A percentile compares a stretch with the other conserved stretches of the same genome.
Evolutionary conservation across 2,113 vertebrate genomes (phyloP).

Genomic region (Amblyopsis rosae): DNA sequence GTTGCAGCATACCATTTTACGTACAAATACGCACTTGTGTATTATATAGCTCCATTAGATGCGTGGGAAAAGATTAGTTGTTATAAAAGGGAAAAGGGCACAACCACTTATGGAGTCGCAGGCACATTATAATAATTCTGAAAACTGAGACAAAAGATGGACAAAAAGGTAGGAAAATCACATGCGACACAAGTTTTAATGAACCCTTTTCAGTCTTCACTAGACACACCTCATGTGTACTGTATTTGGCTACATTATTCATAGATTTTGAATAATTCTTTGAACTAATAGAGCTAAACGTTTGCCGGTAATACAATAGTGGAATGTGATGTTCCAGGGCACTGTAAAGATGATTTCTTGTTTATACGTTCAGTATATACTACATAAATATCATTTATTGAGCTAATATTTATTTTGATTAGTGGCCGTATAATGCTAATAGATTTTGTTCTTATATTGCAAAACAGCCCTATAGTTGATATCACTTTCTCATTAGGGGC

Average conservation of each 20-base stretch:
- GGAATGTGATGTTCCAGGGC: constrained; percentile 25
- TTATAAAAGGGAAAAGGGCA: constrained; percentile 46
- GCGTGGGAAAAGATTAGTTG: constrained; percentile 16
- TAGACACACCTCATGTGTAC: neutral
- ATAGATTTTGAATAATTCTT: neutral
- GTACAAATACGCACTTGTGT: constrained; percentile 51
- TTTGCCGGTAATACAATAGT: constrained; percentile 6
- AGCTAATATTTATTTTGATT: constrained; percentile 39
- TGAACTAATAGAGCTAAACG: neutral
- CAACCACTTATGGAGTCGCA: constrained; percentile 34
- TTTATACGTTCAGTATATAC: constrained; percentile 27
- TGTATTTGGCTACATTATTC: neutral
- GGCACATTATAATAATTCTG: constrained; percentile 18
- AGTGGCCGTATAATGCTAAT: constrained; percentile 45
- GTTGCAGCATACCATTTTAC: constrained; percentile 48
- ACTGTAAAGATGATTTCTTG: constrained; percentile 47
- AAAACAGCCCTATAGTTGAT: constrained; percentile 43
- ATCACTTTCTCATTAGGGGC: constrained; percentile 63
- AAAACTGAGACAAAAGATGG: constrained; percentile 18
- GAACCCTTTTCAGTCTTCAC: neutral
- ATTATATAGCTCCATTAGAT: constrained; percentile 27
- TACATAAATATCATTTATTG: constrained; percentile 28
- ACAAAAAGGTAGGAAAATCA: neutral
- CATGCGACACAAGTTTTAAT: constrained; percentile 1
- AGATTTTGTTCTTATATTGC: constrained; percentile 46